Evolutionary conservation across 2,113 vertebrate genomes (phyloP).

Genomic region (Passer domesticus): DNA sequence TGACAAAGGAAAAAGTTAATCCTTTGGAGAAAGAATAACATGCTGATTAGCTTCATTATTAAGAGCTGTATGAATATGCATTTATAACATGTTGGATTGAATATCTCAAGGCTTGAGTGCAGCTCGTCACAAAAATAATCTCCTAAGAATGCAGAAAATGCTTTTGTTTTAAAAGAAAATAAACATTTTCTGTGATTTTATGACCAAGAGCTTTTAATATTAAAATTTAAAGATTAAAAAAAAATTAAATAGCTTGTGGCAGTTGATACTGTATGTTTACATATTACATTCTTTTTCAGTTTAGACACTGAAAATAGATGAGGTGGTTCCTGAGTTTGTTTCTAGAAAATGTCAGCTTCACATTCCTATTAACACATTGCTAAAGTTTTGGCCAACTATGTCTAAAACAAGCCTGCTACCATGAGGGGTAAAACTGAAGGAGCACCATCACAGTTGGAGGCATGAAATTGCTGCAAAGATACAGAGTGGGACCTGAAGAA

Average conservation of each 20-base stretch:
- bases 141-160: constrained; percentile 24
- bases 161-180: not conserved
- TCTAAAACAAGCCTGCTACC: not conserved
- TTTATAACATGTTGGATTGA: not conserved
- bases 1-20: constrained; percentile 6
- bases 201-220: not conserved
- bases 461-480: not conserved
- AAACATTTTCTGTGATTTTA: not conserved
- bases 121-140: not conserved
- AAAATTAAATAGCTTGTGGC: not conserved
- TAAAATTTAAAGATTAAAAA: not conserved
- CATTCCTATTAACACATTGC: constrained; percentile 5
- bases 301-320: constrained; percentile 10
- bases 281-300: not conserved
- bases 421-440: not conserved
- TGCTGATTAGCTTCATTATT: not conserved
- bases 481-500: not conserved
- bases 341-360: constrained; percentile 18
- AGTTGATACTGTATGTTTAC: not conserved
- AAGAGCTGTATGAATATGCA: not conserved
- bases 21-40: not conserved
- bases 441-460: not conserved
- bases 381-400: not conserved
- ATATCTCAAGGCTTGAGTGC: not conserved
- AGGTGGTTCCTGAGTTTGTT: constrained; percentile 28